Conservation (phyloP, 2,888 invertebrate species). For the Cactoblastis cactorum region DNA sequence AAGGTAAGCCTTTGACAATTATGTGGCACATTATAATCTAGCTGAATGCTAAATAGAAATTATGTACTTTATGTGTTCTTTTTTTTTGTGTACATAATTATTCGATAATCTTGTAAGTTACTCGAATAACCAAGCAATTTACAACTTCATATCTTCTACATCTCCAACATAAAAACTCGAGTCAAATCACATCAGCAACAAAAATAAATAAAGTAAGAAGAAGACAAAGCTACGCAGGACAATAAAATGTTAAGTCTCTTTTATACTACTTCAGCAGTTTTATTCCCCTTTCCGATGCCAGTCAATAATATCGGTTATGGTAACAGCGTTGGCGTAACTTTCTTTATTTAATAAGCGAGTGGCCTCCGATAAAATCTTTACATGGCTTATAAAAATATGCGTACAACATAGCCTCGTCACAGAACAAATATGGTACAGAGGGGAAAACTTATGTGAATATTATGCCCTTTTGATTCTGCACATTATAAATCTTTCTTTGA, state of each 20-base stretch:
- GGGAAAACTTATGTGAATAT: neutral
- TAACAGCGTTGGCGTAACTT: conserved; percentile 31
- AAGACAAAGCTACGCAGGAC: neutral
- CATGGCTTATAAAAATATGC: conserved; percentile 40
- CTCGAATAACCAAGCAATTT: neutral
- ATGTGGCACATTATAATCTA: too few relatives aligned
- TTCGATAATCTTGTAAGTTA: too few relatives aligned
- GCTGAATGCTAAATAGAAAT: too few relatives aligned
- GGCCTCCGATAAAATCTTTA: conserved; percentile 41
- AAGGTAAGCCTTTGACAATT: too few relatives aligned
- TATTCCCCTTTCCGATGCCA: neutral
- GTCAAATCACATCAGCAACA: neutral
- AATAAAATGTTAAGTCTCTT: conserved; percentile 8
- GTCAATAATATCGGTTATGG: conserved; percentile 18
- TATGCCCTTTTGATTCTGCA: too few relatives aligned
- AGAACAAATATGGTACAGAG: neutral
- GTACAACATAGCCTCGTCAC: conserved; percentile 25
- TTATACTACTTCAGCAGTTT: conserved; percentile 8
- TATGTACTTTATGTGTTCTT: too few relatives aligned
- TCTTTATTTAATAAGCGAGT: conserved; percentile 49
- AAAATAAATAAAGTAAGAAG: neutral
- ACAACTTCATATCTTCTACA: neutral
- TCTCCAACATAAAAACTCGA: neutral
- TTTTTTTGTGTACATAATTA: too few relatives aligned
- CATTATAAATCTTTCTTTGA: too few relatives aligned